Evolutionary conservation across 92 coral and sea anemone genomes (phyloP), one percentile per base, ranked within the genome.

Genomic region (Heliopora coerulea): DNA sequence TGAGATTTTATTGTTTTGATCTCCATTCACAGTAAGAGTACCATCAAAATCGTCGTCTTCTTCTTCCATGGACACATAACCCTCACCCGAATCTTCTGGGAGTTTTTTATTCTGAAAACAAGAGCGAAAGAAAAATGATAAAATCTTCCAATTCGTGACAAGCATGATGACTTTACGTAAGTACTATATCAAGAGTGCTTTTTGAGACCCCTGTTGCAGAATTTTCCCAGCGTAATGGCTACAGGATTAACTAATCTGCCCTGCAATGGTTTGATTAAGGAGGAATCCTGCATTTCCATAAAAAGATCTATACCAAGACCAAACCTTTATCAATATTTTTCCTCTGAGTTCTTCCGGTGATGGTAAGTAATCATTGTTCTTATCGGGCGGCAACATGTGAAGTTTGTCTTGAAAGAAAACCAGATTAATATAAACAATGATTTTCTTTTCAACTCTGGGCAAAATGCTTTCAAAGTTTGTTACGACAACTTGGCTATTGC

Each of bases 11-110:
- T 88, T 0, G 82, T 57, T 77, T 84, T 95, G 60, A 52, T 67
- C 49, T 86, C 92, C 89, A 78, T 87, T 95, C 34, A 80, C 54
- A 0, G 68, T 85, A 8, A 73, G 27, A 15, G 17, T 68, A 24
- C 89, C 99, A 1, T 90, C 96, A 54, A 85, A 73, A 3, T 90
- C 98, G 3, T 70, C 77, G 4, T 37, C 42, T 15, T 90, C 99
- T 5, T 90, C 97, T 15, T 95, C 99, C 12, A 88, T 93, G 34
- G 97, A 90, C 26, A 95, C 99, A 70, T 95, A 91, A 23, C 97
- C 99, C 19, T 87, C 82, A 54, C 79, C 86, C 29, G 85, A 74
- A 73, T 83, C 89, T 20, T 88, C 56, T 4, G 96, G 86, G 31
- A 95, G 84, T 63, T 90, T 95, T 65, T 95, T 95, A 59, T 90